Evolutionary conservation across 2,797 vertebrate species (phyloP).

Genomic region (Lycodopsis pacificus): DNA sequence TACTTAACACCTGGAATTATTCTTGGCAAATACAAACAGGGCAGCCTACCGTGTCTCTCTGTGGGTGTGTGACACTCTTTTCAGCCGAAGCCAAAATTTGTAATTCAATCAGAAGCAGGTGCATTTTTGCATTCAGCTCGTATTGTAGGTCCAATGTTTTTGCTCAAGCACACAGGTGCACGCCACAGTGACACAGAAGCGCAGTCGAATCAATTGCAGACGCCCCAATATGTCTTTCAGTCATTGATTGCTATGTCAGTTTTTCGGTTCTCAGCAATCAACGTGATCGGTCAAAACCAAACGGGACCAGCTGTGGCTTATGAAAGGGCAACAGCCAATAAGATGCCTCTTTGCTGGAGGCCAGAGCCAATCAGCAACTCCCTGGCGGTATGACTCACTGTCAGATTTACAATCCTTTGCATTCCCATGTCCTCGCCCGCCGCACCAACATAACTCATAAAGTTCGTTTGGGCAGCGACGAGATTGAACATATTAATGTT

Average conservation of each 20-base stretch:
- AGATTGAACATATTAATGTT: slow-evolving; percentile 46
- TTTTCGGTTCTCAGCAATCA: slow-evolving; percentile 32
- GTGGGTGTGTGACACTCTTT: slow-evolving; percentile 22
- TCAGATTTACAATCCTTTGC: slow-evolving; percentile 47
- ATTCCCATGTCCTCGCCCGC: slow-evolving; percentile 1
- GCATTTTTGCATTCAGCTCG: slow-evolving; percentile 40
- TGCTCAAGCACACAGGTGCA: slow-evolving; percentile 5
- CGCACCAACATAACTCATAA: slow-evolving; percentile 42
- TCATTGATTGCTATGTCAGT: slow-evolving; percentile 38
- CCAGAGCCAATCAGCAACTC: slow-evolving; percentile 67
- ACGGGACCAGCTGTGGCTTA: slow-evolving; percentile 10
- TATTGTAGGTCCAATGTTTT: slow-evolving; percentile 1
- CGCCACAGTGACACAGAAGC: slow-evolving; percentile 3
- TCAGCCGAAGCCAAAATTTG: slow-evolving; percentile 23
- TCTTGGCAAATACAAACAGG: slow-evolving; percentile 49
- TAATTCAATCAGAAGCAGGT: slow-evolving; percentile 39
- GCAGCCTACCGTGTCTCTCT: slow-evolving; percentile 26
- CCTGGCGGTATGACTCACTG: slow-evolving; percentile 15
- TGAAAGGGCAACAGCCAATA: slow-evolving; percentile 64
- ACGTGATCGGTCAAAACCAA: slow-evolving; percentile 4
- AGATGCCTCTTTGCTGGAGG: slow-evolving; percentile 36
- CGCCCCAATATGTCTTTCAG: slow-evolving; percentile 7
- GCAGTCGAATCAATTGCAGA: slow-evolving; percentile 35
- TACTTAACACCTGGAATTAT: slow-evolving; percentile 44
- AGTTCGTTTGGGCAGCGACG: slow-evolving; percentile 15